Evolutionary conservation across 2,797 vertebrate genomes (phyloP).

Genomic region (Gouania willdenowi): DNA sequence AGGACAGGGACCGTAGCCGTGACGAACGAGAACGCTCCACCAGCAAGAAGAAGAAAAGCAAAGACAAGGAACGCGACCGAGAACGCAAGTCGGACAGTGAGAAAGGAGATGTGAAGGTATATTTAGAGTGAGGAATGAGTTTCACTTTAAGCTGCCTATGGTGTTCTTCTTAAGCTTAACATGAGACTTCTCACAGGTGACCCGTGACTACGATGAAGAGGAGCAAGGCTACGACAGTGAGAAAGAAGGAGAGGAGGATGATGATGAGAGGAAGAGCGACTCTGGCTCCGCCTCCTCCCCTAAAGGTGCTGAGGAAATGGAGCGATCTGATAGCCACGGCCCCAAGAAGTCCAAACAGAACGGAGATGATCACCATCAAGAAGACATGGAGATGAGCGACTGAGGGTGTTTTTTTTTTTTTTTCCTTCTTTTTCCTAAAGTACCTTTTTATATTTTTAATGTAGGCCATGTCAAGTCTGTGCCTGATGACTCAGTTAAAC

Average conservation of each 20-base stretch:
- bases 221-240: constrained; percentile 97
- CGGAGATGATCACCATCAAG: constrained; percentile 92
- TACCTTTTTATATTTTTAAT: constrained; percentile 73
- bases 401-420: constrained; percentile 54
- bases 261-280: constrained; percentile 86
- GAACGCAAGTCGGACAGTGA: constrained; percentile 88
- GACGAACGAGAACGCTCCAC: constrained; percentile 88
- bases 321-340: constrained; percentile 67
- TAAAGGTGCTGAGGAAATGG: constrained; percentile 65
- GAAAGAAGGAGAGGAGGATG: constrained; percentile 88
- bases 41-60: constrained; percentile 94
- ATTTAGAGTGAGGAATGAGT: neutral
- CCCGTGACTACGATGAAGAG: constrained; percentile 95
- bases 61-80: constrained; percentile 85
- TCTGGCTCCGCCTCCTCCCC: constrained; percentile 77
- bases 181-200: constrained; percentile 80
- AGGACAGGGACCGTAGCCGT: constrained; percentile 79
- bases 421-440: no score
- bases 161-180: no score
- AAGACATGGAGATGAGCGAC: constrained; percentile 99
- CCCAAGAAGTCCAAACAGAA: constrained; percentile 88
- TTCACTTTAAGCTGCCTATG: no score
- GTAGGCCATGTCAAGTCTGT: constrained; percentile 40
- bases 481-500: constrained; percentile 52
- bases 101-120: constrained; percentile 89